Evolutionary conservation across 2,797 vertebrate species (phyloP), one percentile per base, ranked within the genome.

Genomic region (Lacerta bilineata): DNA sequence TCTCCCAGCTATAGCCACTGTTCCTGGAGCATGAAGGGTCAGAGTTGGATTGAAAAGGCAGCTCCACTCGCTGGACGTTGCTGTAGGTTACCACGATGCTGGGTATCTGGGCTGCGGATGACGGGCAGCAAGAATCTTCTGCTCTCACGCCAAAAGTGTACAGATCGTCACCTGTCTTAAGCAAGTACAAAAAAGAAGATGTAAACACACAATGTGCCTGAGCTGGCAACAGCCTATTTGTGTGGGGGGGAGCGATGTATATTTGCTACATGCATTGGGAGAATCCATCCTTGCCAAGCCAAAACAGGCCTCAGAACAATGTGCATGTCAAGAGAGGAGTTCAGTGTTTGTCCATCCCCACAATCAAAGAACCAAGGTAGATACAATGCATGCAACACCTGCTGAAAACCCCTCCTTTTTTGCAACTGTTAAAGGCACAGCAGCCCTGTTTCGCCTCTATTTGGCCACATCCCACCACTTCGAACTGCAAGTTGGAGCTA

Each of bases 41-140:
- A 13, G 97, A 97, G 93, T 92, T 97, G 91, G 97, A 97, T 90
- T 96, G 96, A 43, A 96, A 97, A 72, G 90, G 83, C 61, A 83
- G 74, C 4, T 94, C 91, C 80, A 18, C 80, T 87, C 84, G 91
- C 83, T 95, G 95, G 59, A n/a, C 25, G 7, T 84, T 93, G 91
- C 92, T 95, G 91, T 91, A 95, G 18, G 97, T 98, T 91, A 98
- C 94, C 71, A 98, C 95, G 93, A 98, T 95, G 68, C 96, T 96
- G 59, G 97, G 97, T 94, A 98, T 98, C 78, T 96, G 93, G 89
- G 94, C 95, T 75, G 94, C 11, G 18, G 80, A 20, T 71, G 76
- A 13, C 80, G 68, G 2, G 0, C 86, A 79, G 11, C 29, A 72
- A 85, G 80, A 79, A 7, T 94, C 84, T 88, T 55, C 74, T 91